Base-by-base conservation (phyloP, 2,113 vertebrate genomes). In the Serilophus lunatus region DNA sequence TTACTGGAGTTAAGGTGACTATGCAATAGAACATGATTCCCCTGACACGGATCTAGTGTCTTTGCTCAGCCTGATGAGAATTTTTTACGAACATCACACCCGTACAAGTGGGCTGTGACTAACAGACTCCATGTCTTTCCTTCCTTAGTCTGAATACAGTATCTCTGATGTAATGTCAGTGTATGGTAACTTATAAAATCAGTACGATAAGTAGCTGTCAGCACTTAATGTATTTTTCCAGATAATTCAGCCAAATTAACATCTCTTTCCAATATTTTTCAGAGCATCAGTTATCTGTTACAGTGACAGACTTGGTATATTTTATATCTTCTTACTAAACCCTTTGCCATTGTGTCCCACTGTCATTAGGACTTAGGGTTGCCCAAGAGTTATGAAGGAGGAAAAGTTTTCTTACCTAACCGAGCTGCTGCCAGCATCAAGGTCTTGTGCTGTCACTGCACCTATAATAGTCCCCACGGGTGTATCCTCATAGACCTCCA, bases 401-500 rank as follows among this genome's bases (percentile, higher is more conserved):
- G 8, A 85, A 72, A 88, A 86, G 26, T 44, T 78, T 66, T 59
- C 97, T 98, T 97, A 99, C 99, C 99, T 98, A 72, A 99, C 98
- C 0, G 98, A 98, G 81, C 99, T 99, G 96, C 98, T 98, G 97
- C 99, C 98, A 94, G 98, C 98, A 47, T 99, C 99, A 4, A 99
- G 98, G 96, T 99, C 99, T 86, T 99, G 99, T 3, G 99, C 99
- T 5, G 99, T 99, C 65, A 99, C 99, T 2, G 99, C 99, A 4
- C 99, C 99, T 11, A 99, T 99, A 95, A 99, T 99, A 75, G 98
- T 99, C 17, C 99, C 99, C 6, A 98, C 97, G 0, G 99, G 99
- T 0, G 99, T 99, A 85, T 99, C 99, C 86, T 99, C 99, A 10
- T 99, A 99, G 45, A 99, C 99, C 91, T 99, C 99, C 99, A 99